Percentiles rank a stretch among this genome's conserved stretches.
These are phyloP conservation scores for Ovis canadensis DNA, from an alignment of 2,113 vertebrate genomes.

Conservation along the genomic window DNA sequence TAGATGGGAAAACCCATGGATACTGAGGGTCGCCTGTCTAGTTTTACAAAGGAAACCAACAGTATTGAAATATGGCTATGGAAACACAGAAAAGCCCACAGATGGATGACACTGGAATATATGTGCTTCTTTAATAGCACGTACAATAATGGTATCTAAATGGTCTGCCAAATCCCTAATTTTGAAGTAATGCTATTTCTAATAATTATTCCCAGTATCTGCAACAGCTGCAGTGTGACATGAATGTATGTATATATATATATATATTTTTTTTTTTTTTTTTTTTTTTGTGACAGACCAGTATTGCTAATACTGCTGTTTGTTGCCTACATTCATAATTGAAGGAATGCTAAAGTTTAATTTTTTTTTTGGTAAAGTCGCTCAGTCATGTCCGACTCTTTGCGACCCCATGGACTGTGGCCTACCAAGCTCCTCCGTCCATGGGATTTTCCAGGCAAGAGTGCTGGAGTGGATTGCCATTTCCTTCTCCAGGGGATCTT, in stretches of 20 bases:
- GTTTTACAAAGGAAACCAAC: neutral
- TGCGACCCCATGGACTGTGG: no score
- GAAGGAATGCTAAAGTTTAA: neutral
- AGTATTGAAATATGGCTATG: neutral
- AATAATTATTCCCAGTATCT: neutral
- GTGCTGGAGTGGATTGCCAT: no score
- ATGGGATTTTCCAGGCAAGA: no score
- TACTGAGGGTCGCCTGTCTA: neutral
- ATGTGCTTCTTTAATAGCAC: neutral
- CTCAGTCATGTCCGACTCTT: no score
- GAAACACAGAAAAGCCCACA: neutral
- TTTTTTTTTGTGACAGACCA: neutral
- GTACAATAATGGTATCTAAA: neutral
- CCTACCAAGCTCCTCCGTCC: no score
- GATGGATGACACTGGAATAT: neutral
- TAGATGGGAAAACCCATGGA: neutral
- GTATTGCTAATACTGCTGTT: neutral
- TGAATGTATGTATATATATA: neutral
- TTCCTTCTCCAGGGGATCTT: no score
- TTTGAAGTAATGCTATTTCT: neutral
- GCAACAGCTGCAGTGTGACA: neutral
- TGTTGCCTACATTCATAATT: neutral
- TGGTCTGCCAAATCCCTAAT: neutral
- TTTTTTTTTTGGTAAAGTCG: no score
- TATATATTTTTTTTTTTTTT: no score